phyloP scores from a whole-genome alignment of 2,113 vertebrate species.

The Cisticola juncidis region DNA sequence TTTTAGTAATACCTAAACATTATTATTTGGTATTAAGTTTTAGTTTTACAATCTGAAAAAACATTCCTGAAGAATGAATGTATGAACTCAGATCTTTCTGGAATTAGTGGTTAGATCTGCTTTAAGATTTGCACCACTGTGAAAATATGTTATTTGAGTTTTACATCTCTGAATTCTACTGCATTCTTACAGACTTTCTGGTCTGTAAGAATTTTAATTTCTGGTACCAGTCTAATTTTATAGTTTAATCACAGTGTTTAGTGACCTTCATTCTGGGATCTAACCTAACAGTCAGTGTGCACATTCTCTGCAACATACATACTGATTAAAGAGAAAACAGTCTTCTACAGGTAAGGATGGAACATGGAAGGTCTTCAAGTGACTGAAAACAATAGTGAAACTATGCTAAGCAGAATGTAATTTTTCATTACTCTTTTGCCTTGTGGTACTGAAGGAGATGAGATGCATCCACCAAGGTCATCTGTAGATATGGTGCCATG shows the following conservation, averaged over 20 bases:
- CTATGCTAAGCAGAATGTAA: background rate
- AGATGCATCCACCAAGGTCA: background rate
- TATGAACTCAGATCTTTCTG: background rate
- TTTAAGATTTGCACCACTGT: background rate
- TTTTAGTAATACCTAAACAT: background rate
- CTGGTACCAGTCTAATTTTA: background rate
- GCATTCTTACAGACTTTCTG: background rate
- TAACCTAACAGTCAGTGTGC: background rate
- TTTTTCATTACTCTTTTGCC: background rate
- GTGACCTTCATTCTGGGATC: background rate
- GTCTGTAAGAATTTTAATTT: background rate
- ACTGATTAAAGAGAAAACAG: background rate
- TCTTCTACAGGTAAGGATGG: background rate
- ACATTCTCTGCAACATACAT: background rate
- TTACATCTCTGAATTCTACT: background rate
- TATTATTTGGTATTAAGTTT: background rate
- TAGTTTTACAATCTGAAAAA: background rate
- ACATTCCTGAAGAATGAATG: background rate
- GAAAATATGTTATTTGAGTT: background rate
- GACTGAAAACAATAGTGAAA: background rate
- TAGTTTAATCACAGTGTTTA: background rate
- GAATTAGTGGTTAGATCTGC: background rate
- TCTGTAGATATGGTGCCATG: background rate
- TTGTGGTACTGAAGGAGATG: background rate
- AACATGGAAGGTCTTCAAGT: background rate